A percentile compares a stretch with the other conserved stretches of the same genome.
Evolutionary conservation across 2,797 vertebrate species (phyloP).

Genomic region (Hydrolagus colliei): DNA sequence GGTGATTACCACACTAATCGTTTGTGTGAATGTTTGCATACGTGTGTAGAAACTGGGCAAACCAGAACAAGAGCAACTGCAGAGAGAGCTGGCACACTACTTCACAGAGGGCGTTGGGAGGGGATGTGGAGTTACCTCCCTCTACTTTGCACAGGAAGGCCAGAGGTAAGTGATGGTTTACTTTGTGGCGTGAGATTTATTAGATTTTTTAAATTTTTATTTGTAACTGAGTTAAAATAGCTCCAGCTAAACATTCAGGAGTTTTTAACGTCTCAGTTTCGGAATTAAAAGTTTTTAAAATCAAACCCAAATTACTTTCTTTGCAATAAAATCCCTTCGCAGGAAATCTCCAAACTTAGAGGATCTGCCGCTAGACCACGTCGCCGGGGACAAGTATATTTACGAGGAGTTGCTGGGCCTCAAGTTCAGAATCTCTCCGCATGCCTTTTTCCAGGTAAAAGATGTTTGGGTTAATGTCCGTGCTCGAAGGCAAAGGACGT

Average conservation of each 20-base stretch:
- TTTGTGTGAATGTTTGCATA: not conserved
- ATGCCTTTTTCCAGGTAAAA: slow-evolving; percentile 91
- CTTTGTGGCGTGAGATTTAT: no score
- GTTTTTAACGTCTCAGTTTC: no score
- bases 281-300: no score
- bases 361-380: slow-evolving; percentile 78
- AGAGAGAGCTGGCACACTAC: slow-evolving; percentile 65
- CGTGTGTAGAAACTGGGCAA: slow-evolving; percentile 71
- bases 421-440: slow-evolving; percentile 86
- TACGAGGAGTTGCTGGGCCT: slow-evolving; percentile 85
- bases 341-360: slow-evolving; percentile 82
- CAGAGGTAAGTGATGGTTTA: slow-evolving; percentile 67
- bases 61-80: slow-evolving; percentile 64
- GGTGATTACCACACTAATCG: no score
- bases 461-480: no score
- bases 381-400: slow-evolving; percentile 78
- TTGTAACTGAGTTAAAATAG: no score
- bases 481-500: no score
- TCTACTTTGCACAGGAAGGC: slow-evolving; percentile 87
- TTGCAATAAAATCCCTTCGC: not conserved
- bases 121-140: slow-evolving; percentile 73
- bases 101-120: slow-evolving; percentile 76
- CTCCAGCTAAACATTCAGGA: no score
- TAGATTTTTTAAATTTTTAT: no score
- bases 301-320: not conserved